These are phyloP conservation scores for Cephus runcator DNA, from an alignment of 2,888 invertebrate genomes.

Conservation along the genomic window DNA sequence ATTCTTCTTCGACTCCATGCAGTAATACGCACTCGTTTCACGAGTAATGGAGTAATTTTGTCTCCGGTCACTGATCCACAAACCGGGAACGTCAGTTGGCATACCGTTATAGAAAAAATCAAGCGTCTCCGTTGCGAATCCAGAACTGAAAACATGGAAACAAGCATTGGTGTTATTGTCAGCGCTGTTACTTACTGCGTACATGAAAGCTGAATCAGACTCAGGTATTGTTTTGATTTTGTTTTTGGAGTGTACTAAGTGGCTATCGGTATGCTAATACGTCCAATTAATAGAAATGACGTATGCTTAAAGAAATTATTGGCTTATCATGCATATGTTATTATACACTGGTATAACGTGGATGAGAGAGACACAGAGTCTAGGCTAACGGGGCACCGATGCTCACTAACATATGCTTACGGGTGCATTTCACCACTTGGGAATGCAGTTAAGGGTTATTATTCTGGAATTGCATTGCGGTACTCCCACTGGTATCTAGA, in stretches of 20 bases:
- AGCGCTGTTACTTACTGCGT: too few relatives aligned
- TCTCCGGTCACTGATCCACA: not conserved
- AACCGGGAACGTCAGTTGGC: not conserved
- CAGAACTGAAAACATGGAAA: not conserved
- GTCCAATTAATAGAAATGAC: not conserved
- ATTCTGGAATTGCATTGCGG: constrained; percentile 43
- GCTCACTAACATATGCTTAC: not conserved
- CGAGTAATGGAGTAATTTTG: not conserved
- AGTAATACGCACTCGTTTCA: not conserved
- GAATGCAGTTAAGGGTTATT: constrained; percentile 44
- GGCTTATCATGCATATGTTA: not conserved
- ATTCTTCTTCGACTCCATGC: not conserved
- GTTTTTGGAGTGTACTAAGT: not conserved
- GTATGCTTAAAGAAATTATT: not conserved
- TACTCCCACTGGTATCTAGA: constrained; percentile 24
- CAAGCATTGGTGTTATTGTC: not conserved
- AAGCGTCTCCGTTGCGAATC: not conserved
- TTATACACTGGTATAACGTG: not conserved
- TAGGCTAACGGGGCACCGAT: constrained; percentile 11
- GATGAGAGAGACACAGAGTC: constrained; percentile 7
- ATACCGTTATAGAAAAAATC: not conserved
- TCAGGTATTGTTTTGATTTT: not conserved
- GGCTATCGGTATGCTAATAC: not conserved
- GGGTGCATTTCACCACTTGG: not conserved
- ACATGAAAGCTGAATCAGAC: not conserved